Evolutionary conservation across 1,140 invertebrate species (phyloP).

Genomic region (Lordiphosa collinella): DNA sequence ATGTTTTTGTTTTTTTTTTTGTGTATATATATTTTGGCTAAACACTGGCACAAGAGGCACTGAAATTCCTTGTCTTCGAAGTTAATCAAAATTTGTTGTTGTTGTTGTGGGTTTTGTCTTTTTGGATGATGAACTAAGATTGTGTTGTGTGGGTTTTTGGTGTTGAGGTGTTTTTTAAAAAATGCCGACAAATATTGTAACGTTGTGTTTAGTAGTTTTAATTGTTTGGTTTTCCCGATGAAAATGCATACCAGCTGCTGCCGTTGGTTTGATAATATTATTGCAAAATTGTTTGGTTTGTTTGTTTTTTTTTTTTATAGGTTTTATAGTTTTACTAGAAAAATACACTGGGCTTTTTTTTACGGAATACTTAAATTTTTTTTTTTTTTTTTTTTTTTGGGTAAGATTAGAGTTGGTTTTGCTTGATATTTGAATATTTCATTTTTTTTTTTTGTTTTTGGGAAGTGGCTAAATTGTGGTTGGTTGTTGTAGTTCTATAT

Average conservation of each 20-base stretch:
- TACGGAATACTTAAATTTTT: slow-evolving; percentile 40
- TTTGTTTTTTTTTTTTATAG: slow-evolving; percentile 28
- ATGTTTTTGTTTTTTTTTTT: slow-evolving; percentile 46
- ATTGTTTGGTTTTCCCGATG: slow-evolving; percentile 27
- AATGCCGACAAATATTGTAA: slow-evolving; percentile 69
- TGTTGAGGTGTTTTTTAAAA: slow-evolving; percentile 47
- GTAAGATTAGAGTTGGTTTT: slow-evolving; percentile 48
- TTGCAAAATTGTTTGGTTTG: slow-evolving; percentile 24
- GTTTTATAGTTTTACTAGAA: slow-evolving; percentile 70
- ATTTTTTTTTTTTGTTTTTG: slow-evolving; percentile 28
- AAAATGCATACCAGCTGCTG: slow-evolving; percentile 69
- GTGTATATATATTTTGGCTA: slow-evolving; percentile 78
- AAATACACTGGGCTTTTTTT: slow-evolving; percentile 68
- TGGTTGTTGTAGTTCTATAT: slow-evolving; percentile 23
- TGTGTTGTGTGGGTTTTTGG: slow-evolving; percentile 5
- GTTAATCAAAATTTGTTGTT: slow-evolving; percentile 63
- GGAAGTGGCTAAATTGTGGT: slow-evolving; percentile 63
- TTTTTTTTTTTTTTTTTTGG: slow-evolving; percentile 41
- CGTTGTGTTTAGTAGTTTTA: slow-evolving; percentile 19
- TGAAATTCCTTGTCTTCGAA: slow-evolving; percentile 78
- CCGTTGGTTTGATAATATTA: slow-evolving; percentile 38
- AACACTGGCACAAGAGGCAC: slow-evolving; percentile 77
- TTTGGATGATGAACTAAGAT: slow-evolving; percentile 9
- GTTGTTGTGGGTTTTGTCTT: slow-evolving; percentile 31
- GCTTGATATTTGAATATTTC: slow-evolving; percentile 67